Base-by-base conservation (phyloP, 2,797 vertebrate species). In the Arnoldichthys spilopterus region DNA sequence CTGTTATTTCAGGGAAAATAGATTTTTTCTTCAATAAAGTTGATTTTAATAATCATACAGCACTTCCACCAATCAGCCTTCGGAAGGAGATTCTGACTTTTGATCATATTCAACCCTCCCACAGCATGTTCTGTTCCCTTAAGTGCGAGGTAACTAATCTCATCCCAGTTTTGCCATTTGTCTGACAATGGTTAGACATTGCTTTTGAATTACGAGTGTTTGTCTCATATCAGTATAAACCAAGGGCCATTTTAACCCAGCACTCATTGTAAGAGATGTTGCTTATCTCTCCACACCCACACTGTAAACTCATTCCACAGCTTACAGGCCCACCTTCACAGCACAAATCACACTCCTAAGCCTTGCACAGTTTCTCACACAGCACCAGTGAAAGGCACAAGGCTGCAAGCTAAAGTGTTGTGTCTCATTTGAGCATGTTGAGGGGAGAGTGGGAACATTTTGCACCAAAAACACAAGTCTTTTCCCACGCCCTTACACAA, bases 231-330 rank as follows among this genome's bases (percentile, higher is more conserved):
- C n/a, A 70, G 26, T 4, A 34, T 34, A 58, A 68, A 68, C 15
- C 18, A 61, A 71, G 16, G 6, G 20, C 62, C 12, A 11, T 8
- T 64, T 72, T 22, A 22, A 22, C 68, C 18, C 37, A 26, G 8
- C 18, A 13, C 15, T 37, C 45, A n/a, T 20, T 28, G 66, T 20
- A 11, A 20, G 26, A 72, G 32, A 59, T 26, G 26, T 49, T 75
- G 13, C 53, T 79, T 68, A 63, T 73, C 26, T 28, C 5, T n/a
- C 24, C 79, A 76, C 73, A 59, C 73, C 83, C 32, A 53, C 40
- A 64, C 1, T 28, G 69, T 73, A 84, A 68, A 81, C 54, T 63
- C 20, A 40, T 37, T 28, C 1, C 32, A 6, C 7, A 30, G 22
- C 30, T 30, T 26, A 47, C 47, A 76, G 22, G 18, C 8, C 32